These are phyloP conservation scores for Rousettus madagascariensis DNA, from an alignment of 2,797 vertebrate genomes.

Conservation along the genomic window DNA sequence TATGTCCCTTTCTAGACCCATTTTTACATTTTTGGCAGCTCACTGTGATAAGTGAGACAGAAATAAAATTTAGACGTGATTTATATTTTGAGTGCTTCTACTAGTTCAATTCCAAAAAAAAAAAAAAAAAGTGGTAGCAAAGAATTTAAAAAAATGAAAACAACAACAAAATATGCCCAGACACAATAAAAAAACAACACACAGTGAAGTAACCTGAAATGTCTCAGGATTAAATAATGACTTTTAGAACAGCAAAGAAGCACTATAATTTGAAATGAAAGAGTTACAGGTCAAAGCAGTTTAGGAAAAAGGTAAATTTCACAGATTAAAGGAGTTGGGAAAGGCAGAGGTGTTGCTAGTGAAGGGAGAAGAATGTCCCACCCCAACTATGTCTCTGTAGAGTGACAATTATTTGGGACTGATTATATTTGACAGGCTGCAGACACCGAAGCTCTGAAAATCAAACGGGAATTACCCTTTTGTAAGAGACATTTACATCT, in stretches of 20 bases:
- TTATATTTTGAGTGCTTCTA: neutral
- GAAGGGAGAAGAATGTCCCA: neutral
- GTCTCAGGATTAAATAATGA: neutral
- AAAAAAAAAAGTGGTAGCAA: neutral
- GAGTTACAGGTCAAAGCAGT: neutral
- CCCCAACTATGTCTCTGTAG: neutral
- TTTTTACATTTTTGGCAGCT: neutral
- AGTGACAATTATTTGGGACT: neutral
- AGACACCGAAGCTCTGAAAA: neutral
- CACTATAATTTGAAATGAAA: neutral
- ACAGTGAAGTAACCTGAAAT: neutral
- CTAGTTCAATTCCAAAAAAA: neutral
- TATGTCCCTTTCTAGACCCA: neutral
- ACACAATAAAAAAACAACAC: neutral
- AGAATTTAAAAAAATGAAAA: neutral
- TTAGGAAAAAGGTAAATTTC: neutral
- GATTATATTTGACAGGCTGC: neutral
- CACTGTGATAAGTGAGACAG: neutral
- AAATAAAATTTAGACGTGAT: neutral
- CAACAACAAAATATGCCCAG: neutral
- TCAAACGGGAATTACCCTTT: neutral
- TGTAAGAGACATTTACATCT: neutral
- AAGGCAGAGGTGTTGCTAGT: neutral
- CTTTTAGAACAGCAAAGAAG: neutral
- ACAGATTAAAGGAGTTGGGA: neutral